Base-by-base conservation (phyloP, 2,113 vertebrate species). In the Mobula birostris region DNA sequence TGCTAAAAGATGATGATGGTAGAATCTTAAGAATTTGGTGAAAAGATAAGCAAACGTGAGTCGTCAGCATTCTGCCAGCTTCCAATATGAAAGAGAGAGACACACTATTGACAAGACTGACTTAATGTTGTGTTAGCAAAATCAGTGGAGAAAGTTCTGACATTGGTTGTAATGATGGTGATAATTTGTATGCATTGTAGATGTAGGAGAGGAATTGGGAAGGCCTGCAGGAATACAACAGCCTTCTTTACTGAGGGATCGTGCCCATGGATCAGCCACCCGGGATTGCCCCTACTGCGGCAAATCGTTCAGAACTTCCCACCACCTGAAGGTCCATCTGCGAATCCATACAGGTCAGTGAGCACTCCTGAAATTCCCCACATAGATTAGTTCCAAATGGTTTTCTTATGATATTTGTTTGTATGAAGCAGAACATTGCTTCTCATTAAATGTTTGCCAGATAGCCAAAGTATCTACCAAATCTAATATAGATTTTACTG, bases 281-380 rank as follows among this genome's bases (percentile, higher is more conserved):
- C 99, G 99, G 97, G 99, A 99, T 96, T 99, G 99, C 95, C 98
- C 98, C 19, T 99, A 99, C 96, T 99, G 99, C 95, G 98, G 98
- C 95, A 99, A 99, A 96, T 98, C 98, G 79, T 99, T 99, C 97
- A 98, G 99, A 96, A 99, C 99, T 77, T 99, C 99, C 76, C 98
- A 99, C 94, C 99, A 99, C 96, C 98, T 99, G 95, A 99, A 99
- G 96, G 99, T 99, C 95, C 99, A 99, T 96, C 98, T 99, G 97
- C 97, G 99, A 97, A 99, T 99, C 97, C 99, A 99, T 95, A 99
- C 99, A 98, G 99, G 99, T 99, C 96, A 98, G 98, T 92, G 88
- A 29, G 58, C 66, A 24, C 21, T 92, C 36, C 24, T 48, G n/a
- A 70, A 92, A 92, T 12, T 72, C 19, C 15, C 66, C 32, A 24